Percentiles rank a stretch among this genome's conserved stretches.
These are phyloP conservation scores for Cartodere bifasciata DNA, from an alignment of 2,888 invertebrate genomes.

Conservation along the genomic window DNA sequence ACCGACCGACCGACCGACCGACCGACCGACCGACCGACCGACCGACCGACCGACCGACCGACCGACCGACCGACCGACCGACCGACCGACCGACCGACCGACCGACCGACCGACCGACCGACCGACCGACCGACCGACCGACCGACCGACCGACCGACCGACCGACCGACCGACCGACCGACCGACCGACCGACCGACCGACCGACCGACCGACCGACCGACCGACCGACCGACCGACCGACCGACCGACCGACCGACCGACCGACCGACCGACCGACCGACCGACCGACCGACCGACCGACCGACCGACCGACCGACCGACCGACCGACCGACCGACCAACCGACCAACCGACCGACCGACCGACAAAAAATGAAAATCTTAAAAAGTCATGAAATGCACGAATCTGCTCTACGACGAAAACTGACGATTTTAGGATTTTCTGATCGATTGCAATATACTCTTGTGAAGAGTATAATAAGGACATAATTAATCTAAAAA, in stretches of 20 bases:
- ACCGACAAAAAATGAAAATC: too few relatives aligned
- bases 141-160: constrained; percentile 2
- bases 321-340: constrained; percentile 2
- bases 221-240: constrained; percentile 2
- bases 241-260: constrained; percentile 2
- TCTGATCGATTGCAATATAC: too few relatives aligned
- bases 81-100: constrained; percentile 2
- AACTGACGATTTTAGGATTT: too few relatives aligned
- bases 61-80: constrained; percentile 2
- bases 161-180: constrained; percentile 2
- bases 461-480: too few relatives aligned
- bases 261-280: constrained; percentile 2
- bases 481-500: too few relatives aligned
- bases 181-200: constrained; percentile 2
- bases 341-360: constrained; percentile 2
- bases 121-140: constrained; percentile 2
- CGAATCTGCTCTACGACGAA: too few relatives aligned
- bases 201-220: constrained; percentile 2
- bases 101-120: constrained; percentile 2
- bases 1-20: constrained; percentile 2
- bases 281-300: constrained; percentile 2
- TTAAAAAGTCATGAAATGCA: too few relatives aligned
- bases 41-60: constrained; percentile 2
- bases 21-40: constrained; percentile 2
- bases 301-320: constrained; percentile 2